Percentiles rank a stretch among this genome's conserved stretches.
phyloP scores from a whole-genome alignment of 2,113 vertebrate species.

The Callaeas wilsoni region DNA sequence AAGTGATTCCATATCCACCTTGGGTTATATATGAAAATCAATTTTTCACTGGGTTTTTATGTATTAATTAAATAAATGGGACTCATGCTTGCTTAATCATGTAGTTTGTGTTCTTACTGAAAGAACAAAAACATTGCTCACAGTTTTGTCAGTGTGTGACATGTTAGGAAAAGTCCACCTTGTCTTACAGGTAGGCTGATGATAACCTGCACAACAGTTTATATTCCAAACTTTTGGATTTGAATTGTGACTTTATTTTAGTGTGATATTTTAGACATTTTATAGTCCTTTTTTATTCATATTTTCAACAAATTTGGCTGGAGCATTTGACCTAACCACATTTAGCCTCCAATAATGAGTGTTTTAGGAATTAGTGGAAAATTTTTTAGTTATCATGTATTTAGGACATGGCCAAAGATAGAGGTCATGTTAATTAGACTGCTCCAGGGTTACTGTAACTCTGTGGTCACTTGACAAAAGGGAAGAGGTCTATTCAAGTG shows the following conservation, averaged over 20 bases:
- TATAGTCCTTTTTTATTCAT: rapidly evolving
- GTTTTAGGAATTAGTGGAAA: slow-evolving; percentile 30
- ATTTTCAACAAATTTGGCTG: not conserved
- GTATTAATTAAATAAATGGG: slow-evolving; percentile 13
- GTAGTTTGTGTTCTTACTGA: not conserved
- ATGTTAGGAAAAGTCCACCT: not conserved
- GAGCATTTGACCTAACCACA: not conserved
- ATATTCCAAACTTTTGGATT: not conserved
- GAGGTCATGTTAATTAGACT: slow-evolving; percentile 58
- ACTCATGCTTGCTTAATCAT: not conserved
- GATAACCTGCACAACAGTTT: not conserved
- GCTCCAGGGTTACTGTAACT: slow-evolving; percentile 54
- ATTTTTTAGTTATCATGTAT: slow-evolving; percentile 45
- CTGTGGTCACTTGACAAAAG: slow-evolving; percentile 15
- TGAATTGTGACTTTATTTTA: not conserved
- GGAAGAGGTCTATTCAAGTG: slow-evolving; percentile 6
- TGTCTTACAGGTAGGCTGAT: not conserved
- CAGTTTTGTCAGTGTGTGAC: not conserved
- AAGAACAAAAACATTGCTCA: not conserved
- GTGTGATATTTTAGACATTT: not conserved
- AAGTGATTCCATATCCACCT: not conserved
- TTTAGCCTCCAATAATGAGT: not conserved
- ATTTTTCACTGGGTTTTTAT: not conserved
- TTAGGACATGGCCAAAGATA: slow-evolving; percentile 49
- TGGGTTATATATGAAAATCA: not conserved